These are phyloP conservation scores for Eilema sororculum DNA, from an alignment of 2,888 invertebrate genomes.

Conservation along the genomic window DNA sequence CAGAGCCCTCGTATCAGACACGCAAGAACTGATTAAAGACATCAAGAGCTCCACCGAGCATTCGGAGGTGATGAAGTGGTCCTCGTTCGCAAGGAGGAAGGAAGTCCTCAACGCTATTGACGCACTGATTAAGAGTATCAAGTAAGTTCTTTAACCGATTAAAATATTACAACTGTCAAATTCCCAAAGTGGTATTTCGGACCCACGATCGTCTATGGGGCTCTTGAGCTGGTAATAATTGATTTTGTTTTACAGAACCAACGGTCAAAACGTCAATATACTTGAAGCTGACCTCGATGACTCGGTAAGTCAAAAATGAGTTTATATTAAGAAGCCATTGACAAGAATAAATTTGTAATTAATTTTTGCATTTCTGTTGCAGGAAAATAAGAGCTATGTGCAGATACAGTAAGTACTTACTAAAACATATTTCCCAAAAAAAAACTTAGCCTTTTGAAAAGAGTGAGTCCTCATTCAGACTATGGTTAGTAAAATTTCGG, in stretches of 20 bases:
- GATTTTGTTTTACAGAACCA: constrained; percentile 8
- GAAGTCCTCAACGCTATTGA: constrained; percentile 69
- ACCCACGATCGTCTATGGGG: too few relatives aligned
- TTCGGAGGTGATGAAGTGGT: constrained; percentile 70
- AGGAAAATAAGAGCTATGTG: constrained; percentile 69
- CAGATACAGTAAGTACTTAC: constrained; percentile 70
- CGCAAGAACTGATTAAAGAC: constrained; percentile 66
- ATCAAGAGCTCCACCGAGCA: constrained; percentile 57
- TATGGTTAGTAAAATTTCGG: too few relatives aligned
- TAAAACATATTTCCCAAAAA: background rate
- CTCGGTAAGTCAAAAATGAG: constrained; percentile 7
- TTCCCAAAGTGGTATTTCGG: background rate
- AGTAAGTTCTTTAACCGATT: constrained; percentile 50
- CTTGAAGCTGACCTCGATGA: constrained; percentile 16
- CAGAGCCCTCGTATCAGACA: constrained; percentile 65
- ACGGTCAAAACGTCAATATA: constrained; percentile 15
- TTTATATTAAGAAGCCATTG: background rate
- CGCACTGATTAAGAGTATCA: constrained; percentile 63
- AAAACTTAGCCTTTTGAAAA: background rate
- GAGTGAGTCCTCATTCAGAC: background rate
- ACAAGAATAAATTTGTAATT: too few relatives aligned
- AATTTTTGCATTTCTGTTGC: constrained; percentile 34
- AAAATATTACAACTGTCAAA: background rate
- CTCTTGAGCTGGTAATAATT: background rate
- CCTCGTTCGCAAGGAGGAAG: constrained; percentile 63